Evolutionary conservation across 1,140 invertebrate species (phyloP), one percentile per base, ranked within the genome.

Genomic region (Leptinotarsa texana): DNA sequence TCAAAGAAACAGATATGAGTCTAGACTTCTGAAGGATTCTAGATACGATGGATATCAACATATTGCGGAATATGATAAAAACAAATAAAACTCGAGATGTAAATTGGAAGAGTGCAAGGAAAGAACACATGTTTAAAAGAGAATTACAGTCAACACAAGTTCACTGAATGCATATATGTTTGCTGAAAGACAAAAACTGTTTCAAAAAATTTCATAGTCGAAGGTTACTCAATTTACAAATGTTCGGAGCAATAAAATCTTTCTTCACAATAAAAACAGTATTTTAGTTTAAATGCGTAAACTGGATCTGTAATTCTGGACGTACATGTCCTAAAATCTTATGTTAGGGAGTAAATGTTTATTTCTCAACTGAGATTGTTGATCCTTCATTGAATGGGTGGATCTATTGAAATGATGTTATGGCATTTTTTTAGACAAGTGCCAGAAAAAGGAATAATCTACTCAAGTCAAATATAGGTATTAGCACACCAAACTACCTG

Each of bases 1-100:
- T n/a, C n/a, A n/a, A n/a, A n/a, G n/a, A n/a, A n/a, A n/a, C n/a
- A n/a, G n/a, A 51, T 51, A 51, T 51, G 49, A 51, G 49, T 51
- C 49, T 51, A 51, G 49, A 51, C 49, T 0, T 51, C 13, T 51
- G 49, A 51, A 51, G 49, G 4, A 51, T 51, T 51, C 17, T 86
- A 74, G 1, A 76, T 62, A 61, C 81, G 66, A 33, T 80, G 71
- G 3, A 68, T 74, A 8, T n/a, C 0, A 27, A 72, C 6, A 22
- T 66, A 22, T 66, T 66, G 22, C 63, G 75, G 17, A 4, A 72
- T 4, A 2, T 74, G 42, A 4, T n/a, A n/a, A n/a, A n/a, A n/a
- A n/a, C n/a, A n/a, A n/a, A n/a, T n/a, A n/a, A n/a, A n/a, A n/a
- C n/a, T 79, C 33, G 11, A 51, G 49, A 51, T 51, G 49, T 51